A percentile compares a stretch with the other conserved stretches of the same genome.
phyloP scores from a whole-genome alignment of 2,888 invertebrate species.

The Amphipoea oculea region DNA sequence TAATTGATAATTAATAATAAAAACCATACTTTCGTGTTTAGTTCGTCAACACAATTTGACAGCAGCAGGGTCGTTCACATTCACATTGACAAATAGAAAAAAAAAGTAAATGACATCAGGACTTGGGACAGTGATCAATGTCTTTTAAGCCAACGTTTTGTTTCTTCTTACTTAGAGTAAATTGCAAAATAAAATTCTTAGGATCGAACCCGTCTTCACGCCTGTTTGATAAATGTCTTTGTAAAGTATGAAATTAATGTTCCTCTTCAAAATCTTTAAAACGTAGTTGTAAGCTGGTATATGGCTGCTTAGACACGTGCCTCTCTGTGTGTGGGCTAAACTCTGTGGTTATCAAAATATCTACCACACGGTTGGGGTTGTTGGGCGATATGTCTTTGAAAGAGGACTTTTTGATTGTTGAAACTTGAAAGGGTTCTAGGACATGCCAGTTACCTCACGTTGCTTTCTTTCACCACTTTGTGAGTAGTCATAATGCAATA shows the following conservation, averaged over 20 bases:
- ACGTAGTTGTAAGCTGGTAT: not conserved
- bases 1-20: not conserved
- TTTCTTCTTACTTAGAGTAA: too few species aligned
- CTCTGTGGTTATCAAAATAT: not conserved
- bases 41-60: slow-evolving; percentile 27
- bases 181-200: not conserved
- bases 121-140: not conserved
- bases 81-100: not conserved
- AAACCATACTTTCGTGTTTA: not conserved
- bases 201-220: not conserved
- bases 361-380: too few species aligned
- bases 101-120: not conserved
- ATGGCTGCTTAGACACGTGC: not conserved
- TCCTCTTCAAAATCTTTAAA: not conserved
- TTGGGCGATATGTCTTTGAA: not conserved
- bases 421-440: not conserved
- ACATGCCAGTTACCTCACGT: not conserved
- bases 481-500: not conserved
- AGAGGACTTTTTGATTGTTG: too few species aligned
- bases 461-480: not conserved
- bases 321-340: not conserved
- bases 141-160: slow-evolving; percentile 13
- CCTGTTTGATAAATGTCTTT: not conserved
- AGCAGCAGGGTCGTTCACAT: not conserved
- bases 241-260: not conserved